A percentile compares a stretch with the other conserved stretches of the same genome.
Conservation (phyloP, 2,113 vertebrate genomes). For the Clinocottus analis region DNA sequence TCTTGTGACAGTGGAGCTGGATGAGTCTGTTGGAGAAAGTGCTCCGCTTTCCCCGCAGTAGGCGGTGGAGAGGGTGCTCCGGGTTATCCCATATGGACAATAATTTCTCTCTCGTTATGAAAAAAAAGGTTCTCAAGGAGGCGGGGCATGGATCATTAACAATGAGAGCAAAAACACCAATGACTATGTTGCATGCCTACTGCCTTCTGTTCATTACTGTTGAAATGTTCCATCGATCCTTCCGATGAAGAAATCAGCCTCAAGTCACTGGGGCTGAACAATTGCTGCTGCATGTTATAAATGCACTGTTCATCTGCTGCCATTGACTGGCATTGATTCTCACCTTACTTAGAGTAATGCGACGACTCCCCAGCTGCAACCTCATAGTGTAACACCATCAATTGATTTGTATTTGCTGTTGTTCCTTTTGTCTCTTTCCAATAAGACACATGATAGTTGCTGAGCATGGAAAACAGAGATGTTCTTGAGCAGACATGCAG, state of each 20-base stretch:
- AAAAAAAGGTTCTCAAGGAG: not conserved
- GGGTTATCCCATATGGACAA: too few relatives aligned
- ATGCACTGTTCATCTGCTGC: conserved; percentile 56
- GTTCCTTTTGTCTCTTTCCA: conserved; percentile 57
- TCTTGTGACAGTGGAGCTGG: too few relatives aligned
- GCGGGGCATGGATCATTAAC: conserved; percentile 5
- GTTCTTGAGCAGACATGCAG: conserved; percentile 18
- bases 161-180: conserved; percentile 18
- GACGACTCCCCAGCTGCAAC: conserved; percentile 57
- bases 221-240: conserved; percentile 30
- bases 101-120: too few relatives aligned
- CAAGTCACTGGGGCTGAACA: conserved; percentile 37
- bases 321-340: conserved; percentile 72
- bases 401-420: conserved; percentile 68
- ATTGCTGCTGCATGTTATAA: conserved; percentile 50
- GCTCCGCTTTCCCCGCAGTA: too few relatives aligned
- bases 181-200: not conserved
- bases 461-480: conserved; percentile 12
- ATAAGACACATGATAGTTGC: conserved; percentile 48
- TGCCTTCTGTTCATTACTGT: conserved; percentile 28
- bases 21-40: too few relatives aligned
- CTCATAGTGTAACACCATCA: conserved; percentile 55
- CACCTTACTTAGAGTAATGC: conserved; percentile 71
- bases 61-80: too few relatives aligned
- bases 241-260: conserved; percentile 28